Conservation (phyloP, 2,888 invertebrate species). For the Acanthosepion lycidas region DNA sequence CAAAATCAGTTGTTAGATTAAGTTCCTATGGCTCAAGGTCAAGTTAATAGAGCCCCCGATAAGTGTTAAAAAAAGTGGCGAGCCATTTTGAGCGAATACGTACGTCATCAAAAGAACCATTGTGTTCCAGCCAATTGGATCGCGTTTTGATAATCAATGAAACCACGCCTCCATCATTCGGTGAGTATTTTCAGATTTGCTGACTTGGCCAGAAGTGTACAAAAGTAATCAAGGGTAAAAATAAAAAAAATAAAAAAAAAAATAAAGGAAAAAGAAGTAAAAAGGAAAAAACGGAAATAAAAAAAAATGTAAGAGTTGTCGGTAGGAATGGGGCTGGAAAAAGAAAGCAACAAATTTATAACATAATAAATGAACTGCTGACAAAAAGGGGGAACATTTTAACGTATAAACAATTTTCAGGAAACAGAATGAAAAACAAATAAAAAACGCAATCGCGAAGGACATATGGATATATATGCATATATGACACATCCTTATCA, state of each 20-base stretch:
- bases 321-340: background rate
- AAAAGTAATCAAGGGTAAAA: background rate
- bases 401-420: background rate
- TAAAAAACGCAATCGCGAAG: background rate
- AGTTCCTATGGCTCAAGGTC: background rate
- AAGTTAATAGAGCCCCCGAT: background rate
- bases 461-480: background rate
- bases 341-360: background rate
- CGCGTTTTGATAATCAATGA: background rate
- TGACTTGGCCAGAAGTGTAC: background rate
- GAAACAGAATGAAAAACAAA: background rate
- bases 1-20: too few species aligned
- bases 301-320: background rate
- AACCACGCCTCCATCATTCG: background rate
- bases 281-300: background rate
- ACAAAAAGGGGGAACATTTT: background rate
- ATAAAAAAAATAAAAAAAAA: background rate
- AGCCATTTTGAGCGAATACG: background rate
- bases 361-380: background rate
- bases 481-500: too few species aligned
- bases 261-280: too few species aligned
- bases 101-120: background rate
- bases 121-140: conserved; percentile 14
- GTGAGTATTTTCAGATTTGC: background rate
- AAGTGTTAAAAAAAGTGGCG: background rate